Conservation (phyloP, 2,113 vertebrate species). For the Chaenocephalus aceratus region DNA sequence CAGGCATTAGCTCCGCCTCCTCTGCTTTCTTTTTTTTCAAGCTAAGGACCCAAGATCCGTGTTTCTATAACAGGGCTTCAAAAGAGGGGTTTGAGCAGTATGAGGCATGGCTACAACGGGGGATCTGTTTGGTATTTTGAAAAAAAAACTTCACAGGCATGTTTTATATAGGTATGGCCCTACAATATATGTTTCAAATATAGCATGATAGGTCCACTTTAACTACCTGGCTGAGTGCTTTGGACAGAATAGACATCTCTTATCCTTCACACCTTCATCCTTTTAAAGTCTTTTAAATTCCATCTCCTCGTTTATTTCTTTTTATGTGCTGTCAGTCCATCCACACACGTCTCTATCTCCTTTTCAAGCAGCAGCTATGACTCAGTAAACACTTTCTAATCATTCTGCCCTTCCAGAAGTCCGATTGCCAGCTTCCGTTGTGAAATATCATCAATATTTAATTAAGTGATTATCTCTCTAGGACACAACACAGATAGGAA, state of each 20-base stretch:
- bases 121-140: too few relatives aligned
- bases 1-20: too few relatives aligned
- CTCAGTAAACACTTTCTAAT: slow-evolving; percentile 46
- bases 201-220: background rate
- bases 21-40: too few relatives aligned
- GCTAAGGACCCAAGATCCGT: too few relatives aligned
- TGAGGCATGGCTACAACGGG: too few relatives aligned
- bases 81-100: too few relatives aligned
- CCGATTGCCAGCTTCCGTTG: slow-evolving; percentile 57
- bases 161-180: too few relatives aligned
- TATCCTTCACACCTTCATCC: background rate
- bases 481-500: slow-evolving; percentile 69
- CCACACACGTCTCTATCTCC: slow-evolving; percentile 8
- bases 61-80: too few relatives aligned
- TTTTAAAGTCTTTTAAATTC: background rate
- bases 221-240: background rate
- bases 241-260: background rate
- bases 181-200: too few relatives aligned
- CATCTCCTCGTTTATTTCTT: background rate
- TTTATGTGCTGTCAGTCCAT: background rate
- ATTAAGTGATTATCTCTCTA: slow-evolving; percentile 75
- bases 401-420: slow-evolving; percentile 47
- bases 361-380: slow-evolving; percentile 32
- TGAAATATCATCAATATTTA: slow-evolving; percentile 82
- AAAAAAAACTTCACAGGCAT: too few relatives aligned